Evolutionary conservation across 2,888 invertebrate species (phyloP), one percentile per base, ranked within the genome.

Genomic region (Amaurobius ferox): DNA sequence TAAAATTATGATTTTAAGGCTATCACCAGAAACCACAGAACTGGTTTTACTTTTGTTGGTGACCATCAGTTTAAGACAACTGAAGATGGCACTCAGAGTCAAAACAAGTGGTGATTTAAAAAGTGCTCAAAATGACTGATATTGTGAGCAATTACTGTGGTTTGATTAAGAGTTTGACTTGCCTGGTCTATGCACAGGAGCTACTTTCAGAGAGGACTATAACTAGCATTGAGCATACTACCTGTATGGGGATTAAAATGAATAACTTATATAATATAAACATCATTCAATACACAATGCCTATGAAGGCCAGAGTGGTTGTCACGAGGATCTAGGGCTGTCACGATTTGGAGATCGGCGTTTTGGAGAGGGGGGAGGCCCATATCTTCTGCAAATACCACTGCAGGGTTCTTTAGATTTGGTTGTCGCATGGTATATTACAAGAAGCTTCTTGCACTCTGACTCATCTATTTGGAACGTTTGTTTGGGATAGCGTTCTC

Each of bases 401-500:
- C 74, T 74, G 23, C 71, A 77, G 7, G 79, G 71, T 67, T 81
- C 87, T 67, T 78, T 80, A 2, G 87, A 66, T 44, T 81, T 80
- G 1, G 87, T 80, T 6, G 87, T 80, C 9, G 81, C 87, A 91
- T 96, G 95, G 91, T 97, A 98, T 87, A 95, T 95, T 90, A 95
- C 94, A 89, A 98, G 93, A 91, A 96, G 95, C 26, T 94, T 91
- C 28, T 94, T 93, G 90, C 96, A 97, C 89, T 95, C 94, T 23
- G 94, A 93, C 85, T 95, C 93, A 90, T 97, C 97, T 79, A 94
- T 93, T 89, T 94, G 94, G 94, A 93, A 88, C 95, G 92, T 1
- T 95, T 95, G 89, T 79, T 95, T 95, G 0, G 97, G 96, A 90
- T 95, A 97, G 28, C 96, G 94, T 91, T 96, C 96, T 90, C 95